A percentile compares a stretch with the other conserved stretches of the same genome.
These are phyloP conservation scores for Crossaster papposus DNA, from an alignment of 53 echinoderm and acorn worm species.

Conservation along the genomic window DNA sequence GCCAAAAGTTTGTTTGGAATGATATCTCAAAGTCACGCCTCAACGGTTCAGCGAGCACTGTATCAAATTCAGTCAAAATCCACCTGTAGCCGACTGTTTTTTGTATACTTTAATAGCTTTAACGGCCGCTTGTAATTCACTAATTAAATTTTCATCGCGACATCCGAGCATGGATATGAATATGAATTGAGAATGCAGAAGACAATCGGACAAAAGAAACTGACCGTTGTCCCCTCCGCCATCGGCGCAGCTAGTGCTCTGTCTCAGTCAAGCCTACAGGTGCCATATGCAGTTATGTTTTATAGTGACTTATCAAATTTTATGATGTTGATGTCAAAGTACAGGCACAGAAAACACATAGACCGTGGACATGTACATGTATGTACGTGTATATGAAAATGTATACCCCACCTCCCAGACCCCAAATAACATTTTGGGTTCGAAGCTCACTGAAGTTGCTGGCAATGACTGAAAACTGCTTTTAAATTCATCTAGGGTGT, in stretches of 20 bases:
- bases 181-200: neutral
- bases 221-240: too few species aligned
- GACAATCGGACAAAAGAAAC: neutral
- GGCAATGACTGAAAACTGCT: too few species aligned
- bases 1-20: slow-evolving; percentile 31
- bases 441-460: too few species aligned
- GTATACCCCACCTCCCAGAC: too few species aligned
- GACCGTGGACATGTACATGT: neutral
- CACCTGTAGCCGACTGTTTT: slow-evolving; percentile 12
- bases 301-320: slow-evolving; percentile 54
- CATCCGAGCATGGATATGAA: slow-evolving; percentile 26
- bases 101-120: neutral
- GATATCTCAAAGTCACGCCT: slow-evolving; percentile 20
- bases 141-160: slow-evolving; percentile 22
- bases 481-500: too few species aligned
- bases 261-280: neutral
- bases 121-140: neutral
- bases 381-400: neutral
- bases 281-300: slow-evolving; percentile 47
- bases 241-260: neutral
- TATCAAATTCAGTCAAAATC: slow-evolving; percentile 29
- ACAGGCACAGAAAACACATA: neutral
- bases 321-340: slow-evolving; percentile 24
- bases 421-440: too few species aligned
- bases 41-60: neutral